Percentiles rank a stretch among this genome's conserved stretches.
phyloP scores from a whole-genome alignment of 1,140 invertebrate genomes.

The Phymorhynchus buccinoides region DNA sequence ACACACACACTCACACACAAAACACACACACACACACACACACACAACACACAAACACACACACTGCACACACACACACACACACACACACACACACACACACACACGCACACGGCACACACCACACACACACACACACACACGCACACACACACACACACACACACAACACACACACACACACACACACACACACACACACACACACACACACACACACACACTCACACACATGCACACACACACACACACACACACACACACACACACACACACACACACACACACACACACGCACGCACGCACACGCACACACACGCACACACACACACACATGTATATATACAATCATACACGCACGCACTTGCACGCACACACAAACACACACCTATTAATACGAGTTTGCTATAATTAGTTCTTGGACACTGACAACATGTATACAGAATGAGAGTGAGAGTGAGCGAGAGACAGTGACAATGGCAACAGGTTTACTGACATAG shows the following conservation, averaged over 20 bases:
- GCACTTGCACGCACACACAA: too few relatives aligned
- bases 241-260: neutral
- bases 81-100: neutral
- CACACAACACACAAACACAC: neutral
- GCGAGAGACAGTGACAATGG: too few relatives aligned
- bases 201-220: slow-evolving; percentile 10
- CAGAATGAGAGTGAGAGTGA: too few relatives aligned
- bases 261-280: neutral
- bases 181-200: neutral
- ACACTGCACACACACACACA: neutral
- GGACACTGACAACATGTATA: too few relatives aligned
- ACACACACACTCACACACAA: neutral
- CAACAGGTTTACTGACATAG: too few relatives aligned
- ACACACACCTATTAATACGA: too few relatives aligned
- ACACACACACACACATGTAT: neutral
- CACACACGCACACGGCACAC: neutral
- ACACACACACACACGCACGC: neutral
- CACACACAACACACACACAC: neutral
- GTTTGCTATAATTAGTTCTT: too few relatives aligned
- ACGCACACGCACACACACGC: neutral
- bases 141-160: neutral
- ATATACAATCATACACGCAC: neutral
- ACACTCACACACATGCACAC: neutral
- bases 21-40: neutral
- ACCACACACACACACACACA: too few relatives aligned